These are phyloP conservation scores for Carlito syrichta DNA, from an alignment of 2,113 vertebrate species.

Conservation along the genomic window DNA sequence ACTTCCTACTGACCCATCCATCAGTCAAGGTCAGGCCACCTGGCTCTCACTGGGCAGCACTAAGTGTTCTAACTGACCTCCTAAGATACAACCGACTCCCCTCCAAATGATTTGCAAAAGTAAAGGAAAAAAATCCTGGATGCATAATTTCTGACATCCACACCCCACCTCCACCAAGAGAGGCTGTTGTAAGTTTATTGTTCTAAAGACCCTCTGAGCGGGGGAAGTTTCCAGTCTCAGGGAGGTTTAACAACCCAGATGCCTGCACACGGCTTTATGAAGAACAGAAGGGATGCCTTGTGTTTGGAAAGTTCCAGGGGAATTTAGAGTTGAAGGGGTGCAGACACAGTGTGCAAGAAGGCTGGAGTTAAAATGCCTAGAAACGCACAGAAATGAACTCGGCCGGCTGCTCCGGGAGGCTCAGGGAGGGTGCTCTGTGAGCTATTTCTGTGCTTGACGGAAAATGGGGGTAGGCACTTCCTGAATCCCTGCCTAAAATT, in stretches of 20 bases:
- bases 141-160: background rate
- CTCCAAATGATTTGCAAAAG: background rate
- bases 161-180: background rate
- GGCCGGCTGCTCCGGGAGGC: background rate
- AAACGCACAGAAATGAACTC: background rate
- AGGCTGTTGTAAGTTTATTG: background rate
- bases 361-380: background rate
- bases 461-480: background rate
- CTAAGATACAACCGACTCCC: rapidly evolving
- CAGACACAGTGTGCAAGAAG: background rate
- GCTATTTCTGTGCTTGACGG: background rate
- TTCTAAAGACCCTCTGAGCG: background rate
- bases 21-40: background rate
- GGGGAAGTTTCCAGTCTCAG: background rate
- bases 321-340: background rate
- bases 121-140: background rate
- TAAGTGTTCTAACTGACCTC: background rate
- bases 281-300: background rate
- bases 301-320: background rate
- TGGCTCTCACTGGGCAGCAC: background rate
- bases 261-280: background rate
- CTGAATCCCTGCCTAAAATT: background rate
- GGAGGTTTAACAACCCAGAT: background rate
- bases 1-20: background rate
- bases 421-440: background rate